Evolutionary conservation across 1,140 invertebrate species (phyloP), one percentile per base, ranked within the genome.

Genomic region (Zophobas atratus): DNA sequence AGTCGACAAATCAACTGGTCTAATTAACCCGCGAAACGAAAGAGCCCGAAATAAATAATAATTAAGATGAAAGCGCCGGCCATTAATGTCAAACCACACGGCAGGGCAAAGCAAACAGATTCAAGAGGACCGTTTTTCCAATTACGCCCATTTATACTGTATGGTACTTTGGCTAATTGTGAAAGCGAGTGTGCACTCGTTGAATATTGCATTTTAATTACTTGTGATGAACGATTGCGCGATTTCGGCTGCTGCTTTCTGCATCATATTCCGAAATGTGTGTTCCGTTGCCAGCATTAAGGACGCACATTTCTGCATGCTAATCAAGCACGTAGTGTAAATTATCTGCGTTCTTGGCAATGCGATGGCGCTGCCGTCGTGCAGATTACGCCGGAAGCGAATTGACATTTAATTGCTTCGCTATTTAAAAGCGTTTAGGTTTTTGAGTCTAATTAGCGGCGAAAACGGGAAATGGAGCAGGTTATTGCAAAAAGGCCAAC

Each of bases 111-210:
- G 71, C 75, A 77, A 79, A 79, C 78, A 70, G 75, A 81, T 77
- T 79, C 71, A 81, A 81, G 78, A 76, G 80, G 78, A 63, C 73
- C 81, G 79, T 82, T 82, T 79, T 80, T 80, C 81, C 79, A 82
- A 82, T 82, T 82, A 82, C 77, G 70, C 36, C 67, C 79, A 80
- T 80, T 80, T 82, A 73, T 35, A 55, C 46, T 78, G 79, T 76
- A 80, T 77, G 81, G 79, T 79, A 77, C 81, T 82, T 78, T 63
- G 71, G 79, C 79, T 82, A 82, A 80, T 82, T 82, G 79, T 78
- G 74, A 80, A 82, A 80, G 77, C 77, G 53, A 70, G 75, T 72
- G 60, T 79, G 77, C 53, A 74, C 48, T 81, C 75, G 60, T 75
- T 76, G 70, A 70, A 77, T 81, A 77, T 81, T 81, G 57, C 75